Base-by-base conservation (phyloP, 2,797 vertebrate genomes). In the Eutrigla gurnardus region DNA sequence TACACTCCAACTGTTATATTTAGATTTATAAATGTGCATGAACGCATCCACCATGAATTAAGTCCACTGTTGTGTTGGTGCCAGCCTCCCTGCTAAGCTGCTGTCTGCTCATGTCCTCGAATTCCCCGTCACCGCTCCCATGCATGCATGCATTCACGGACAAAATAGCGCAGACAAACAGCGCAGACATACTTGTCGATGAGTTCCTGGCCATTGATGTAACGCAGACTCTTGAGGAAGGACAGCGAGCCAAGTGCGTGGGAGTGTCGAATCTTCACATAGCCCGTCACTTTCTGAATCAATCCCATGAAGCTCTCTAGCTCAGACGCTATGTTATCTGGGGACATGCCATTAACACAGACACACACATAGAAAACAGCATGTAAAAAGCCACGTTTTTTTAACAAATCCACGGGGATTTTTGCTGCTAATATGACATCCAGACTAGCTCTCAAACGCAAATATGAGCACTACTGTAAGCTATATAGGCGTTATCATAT, bases 221-320 rank as follows among this genome's bases (percentile, higher is more conserved):
- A 96, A 40, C 97, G 94, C 67, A 99, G 95, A 78, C 95, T 98
- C 91, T 99, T 99, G 83, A 99, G 92, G 89, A 99, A 99, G 54
- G 98, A 98, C 81, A 99, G 91, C 1, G 98, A 99, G 69, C 97
- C 95, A 77, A 99, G 91, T 0, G 98, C 97, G 12, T 98, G 96
- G 40, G 98, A 99, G 89, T 99, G 97, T 25, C 96, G 96, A 77
- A 99, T 99, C 94, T 97, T 97, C 91, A 99, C 96, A 0, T 97
- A 98, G 63, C 97, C 98, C 0, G 96, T 99, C 70, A 99, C 98
- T 6, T 95, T 97, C 93, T 99, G 96, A 50, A 99, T 99, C 91
- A 98, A 89, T 8, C 98, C 98, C 96, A 99, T 97, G 86, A 99
- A 99, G 84, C 94, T 98, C 95, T 99, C 98, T 95, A 99, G 95